Conservation (phyloP, 2,888 invertebrate species). For the Temnothorax ravouxi region DNA sequence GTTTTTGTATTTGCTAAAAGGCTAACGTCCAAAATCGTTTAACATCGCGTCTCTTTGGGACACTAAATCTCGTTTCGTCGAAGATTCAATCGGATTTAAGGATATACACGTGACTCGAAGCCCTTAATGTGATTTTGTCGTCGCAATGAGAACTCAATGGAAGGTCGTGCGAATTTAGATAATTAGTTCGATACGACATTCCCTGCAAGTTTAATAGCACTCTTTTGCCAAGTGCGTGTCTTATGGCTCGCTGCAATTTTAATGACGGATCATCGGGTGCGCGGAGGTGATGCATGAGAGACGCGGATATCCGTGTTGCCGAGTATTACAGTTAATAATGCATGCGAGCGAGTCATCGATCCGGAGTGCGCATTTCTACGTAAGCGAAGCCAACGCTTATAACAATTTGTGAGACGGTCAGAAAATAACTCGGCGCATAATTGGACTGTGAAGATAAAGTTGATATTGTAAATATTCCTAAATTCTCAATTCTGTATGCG, state of each 20-base stretch:
- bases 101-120: constrained; percentile 12
- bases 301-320: not conserved
- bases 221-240: constrained; percentile 36
- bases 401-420: not conserved
- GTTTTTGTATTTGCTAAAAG: not conserved
- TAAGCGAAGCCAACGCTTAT: not conserved
- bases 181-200: constrained; percentile 47
- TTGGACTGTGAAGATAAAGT: not conserved
- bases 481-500: not conserved
- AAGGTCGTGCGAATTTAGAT: not conserved
- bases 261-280: constrained; percentile 40
- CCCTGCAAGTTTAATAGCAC: constrained; percentile 47
- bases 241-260: constrained; percentile 47
- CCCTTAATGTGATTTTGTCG: constrained; percentile 34
- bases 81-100: constrained; percentile 37
- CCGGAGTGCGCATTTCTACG: constrained; percentile 21
- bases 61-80: not conserved
- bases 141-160: not conserved
- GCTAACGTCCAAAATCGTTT: not conserved
- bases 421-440: not conserved
- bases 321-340: constrained; percentile 47
- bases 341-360: constrained; percentile 43
- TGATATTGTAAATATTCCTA: not conserved
- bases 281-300: constrained; percentile 9
- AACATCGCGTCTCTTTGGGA: not conserved